Conservation (phyloP, 2,888 invertebrate species). For the Magallana nippona region DNA sequence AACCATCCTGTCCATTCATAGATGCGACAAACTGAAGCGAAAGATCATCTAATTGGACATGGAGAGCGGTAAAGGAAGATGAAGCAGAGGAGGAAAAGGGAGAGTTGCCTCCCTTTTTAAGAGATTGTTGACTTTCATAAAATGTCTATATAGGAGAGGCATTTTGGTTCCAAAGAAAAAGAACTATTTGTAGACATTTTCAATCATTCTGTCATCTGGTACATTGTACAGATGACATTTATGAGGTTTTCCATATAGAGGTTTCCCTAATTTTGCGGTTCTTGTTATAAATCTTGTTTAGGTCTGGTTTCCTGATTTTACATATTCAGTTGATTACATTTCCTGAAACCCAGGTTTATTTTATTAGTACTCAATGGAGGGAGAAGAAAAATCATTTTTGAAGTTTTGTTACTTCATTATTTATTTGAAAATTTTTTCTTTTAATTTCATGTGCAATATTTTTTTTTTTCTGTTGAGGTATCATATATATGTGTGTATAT, state of each 20-base stretch:
- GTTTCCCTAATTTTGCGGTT: neutral
- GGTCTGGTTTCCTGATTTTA: neutral
- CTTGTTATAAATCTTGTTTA: too few species aligned
- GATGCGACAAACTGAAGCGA: neutral
- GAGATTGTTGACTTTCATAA: neutral
- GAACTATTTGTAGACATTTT: neutral
- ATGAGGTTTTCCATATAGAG: conserved; percentile 4
- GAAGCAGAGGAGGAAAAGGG: neutral
- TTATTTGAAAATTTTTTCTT: neutral
- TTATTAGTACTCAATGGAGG: neutral
- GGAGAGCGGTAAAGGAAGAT: neutral
- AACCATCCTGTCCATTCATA: conserved; percentile 26
- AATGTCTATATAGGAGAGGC: neutral
- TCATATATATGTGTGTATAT: neutral
- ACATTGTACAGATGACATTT: neutral
- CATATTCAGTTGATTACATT: neutral
- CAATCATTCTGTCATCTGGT: neutral
- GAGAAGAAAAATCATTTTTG: neutral
- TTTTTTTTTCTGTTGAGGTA: conserved; percentile 15
- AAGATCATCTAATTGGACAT: neutral
- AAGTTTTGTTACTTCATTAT: neutral
- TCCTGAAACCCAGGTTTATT: neutral
- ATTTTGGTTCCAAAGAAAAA: neutral
- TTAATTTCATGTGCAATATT: conserved; percentile 25
- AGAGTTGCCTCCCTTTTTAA: neutral